phyloP scores from a whole-genome alignment of 2,113 vertebrate genomes.

The Galeopterus variegatus region DNA sequence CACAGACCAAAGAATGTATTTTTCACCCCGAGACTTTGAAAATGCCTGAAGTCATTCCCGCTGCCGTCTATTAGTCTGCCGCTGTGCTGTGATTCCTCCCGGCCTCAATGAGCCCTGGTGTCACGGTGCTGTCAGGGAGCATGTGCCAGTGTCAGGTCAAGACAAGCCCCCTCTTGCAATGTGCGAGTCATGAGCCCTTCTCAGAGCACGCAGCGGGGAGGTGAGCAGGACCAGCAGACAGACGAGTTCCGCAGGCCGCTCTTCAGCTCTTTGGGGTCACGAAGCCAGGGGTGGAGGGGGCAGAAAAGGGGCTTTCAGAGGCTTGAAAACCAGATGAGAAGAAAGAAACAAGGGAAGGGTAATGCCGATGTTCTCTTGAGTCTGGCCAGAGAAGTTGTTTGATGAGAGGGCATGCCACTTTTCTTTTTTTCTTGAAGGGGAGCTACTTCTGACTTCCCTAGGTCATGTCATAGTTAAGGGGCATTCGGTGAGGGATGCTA shows the following conservation, averaged over 20 bases:
- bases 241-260: background rate
- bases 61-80: constrained; percentile 51
- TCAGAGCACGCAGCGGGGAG: background rate
- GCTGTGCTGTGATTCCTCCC: constrained; percentile 14
- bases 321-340: background rate
- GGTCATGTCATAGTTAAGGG: background rate
- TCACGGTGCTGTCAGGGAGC: background rate
- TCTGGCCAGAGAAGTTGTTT: background rate
- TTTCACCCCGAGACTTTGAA: constrained; percentile 53
- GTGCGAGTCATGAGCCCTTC: background rate
- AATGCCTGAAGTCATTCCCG: constrained; percentile 36
- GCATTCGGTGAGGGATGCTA: background rate
- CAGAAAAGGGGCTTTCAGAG: background rate
- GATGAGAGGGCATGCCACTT: background rate
- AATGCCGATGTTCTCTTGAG: background rate
- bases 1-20: constrained; percentile 70
- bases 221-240: background rate
- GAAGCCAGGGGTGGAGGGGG: constrained; percentile 16
- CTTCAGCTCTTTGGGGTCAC: background rate
- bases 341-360: background rate
- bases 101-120: constrained; percentile 3
- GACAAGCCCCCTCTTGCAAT: constrained; percentile 18
- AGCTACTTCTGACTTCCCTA: background rate
- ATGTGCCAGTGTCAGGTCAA: background rate
- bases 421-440: background rate